A percentile compares a stretch with the other conserved stretches of the same genome.
phyloP scores from a whole-genome alignment of 2,113 vertebrate species.

The Phaethon lepturus region DNA sequence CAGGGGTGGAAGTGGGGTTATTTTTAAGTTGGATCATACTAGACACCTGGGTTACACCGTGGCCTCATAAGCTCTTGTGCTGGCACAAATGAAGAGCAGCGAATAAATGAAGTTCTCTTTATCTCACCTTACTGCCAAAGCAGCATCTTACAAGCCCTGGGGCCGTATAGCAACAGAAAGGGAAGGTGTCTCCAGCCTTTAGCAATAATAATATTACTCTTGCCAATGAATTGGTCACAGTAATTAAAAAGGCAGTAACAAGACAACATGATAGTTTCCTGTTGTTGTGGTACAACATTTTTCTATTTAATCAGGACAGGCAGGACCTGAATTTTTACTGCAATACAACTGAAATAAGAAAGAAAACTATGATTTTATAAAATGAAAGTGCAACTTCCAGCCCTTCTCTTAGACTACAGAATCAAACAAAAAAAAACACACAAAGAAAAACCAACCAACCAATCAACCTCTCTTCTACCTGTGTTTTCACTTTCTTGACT shows the following conservation, averaged over 20 bases:
- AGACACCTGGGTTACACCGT: not conserved
- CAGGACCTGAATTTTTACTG: not conserved
- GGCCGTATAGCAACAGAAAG: not conserved
- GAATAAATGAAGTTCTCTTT: constrained; percentile 35
- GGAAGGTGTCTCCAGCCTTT: not conserved
- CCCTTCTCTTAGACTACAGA: not conserved
- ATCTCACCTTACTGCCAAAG: constrained; percentile 11
- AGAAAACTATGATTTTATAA: not conserved
- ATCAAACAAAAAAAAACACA: not conserved
- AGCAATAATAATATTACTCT: not conserved
- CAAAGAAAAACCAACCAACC: not conserved
- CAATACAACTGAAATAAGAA: not conserved
- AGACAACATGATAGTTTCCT: not conserved
- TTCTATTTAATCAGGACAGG: not conserved
- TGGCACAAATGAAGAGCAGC: not conserved
- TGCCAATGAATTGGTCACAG: constrained; percentile 23
- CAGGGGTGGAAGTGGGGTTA: not conserved
- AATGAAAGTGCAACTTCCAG: not conserved
- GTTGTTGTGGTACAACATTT: not conserved
- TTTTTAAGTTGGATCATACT: not conserved
- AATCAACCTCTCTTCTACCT: not conserved
- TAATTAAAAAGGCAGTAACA: constrained; percentile 51
- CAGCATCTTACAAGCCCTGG: not conserved
- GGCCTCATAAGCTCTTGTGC: not conserved
- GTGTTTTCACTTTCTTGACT: not conserved